phyloP scores from a whole-genome alignment of 2,113 vertebrate genomes.

The Rhadina sibilatrix region DNA sequence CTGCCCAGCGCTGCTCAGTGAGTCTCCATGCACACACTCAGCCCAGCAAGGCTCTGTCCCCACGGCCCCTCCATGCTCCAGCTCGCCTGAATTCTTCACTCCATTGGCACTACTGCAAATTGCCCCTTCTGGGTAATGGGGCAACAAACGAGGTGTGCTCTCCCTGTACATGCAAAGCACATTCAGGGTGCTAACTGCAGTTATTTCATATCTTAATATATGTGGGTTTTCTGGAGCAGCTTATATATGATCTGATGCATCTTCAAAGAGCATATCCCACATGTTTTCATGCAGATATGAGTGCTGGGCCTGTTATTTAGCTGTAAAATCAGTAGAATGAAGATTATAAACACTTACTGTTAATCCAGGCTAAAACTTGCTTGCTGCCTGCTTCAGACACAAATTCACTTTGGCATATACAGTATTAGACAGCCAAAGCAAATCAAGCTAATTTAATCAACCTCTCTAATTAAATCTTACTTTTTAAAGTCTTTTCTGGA shows the following conservation, averaged over 20 bases:
- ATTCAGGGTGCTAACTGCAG: background rate
- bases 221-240: background rate
- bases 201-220: background rate
- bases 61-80: background rate
- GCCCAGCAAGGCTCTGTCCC: background rate
- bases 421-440: constrained; percentile 31
- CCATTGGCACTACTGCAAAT: background rate
- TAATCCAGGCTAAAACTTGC: constrained; percentile 54
- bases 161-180: background rate
- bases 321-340: background rate
- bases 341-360: constrained; percentile 27
- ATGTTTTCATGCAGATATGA: constrained; percentile 2
- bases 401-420: constrained; percentile 37
- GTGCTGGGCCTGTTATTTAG: background rate
- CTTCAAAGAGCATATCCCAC: background rate
- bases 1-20: rapidly evolving
- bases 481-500: constrained; percentile 18
- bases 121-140: rapidly evolving
- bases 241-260: background rate
- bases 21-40: background rate
- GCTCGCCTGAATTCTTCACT: background rate
- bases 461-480: constrained; percentile 16
- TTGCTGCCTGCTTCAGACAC: constrained; percentile 19
- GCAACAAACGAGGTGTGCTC: background rate
- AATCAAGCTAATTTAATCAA: constrained; percentile 54